Conservation (phyloP, 2,888 invertebrate genomes). For the Sepiola atlantica region DNA sequence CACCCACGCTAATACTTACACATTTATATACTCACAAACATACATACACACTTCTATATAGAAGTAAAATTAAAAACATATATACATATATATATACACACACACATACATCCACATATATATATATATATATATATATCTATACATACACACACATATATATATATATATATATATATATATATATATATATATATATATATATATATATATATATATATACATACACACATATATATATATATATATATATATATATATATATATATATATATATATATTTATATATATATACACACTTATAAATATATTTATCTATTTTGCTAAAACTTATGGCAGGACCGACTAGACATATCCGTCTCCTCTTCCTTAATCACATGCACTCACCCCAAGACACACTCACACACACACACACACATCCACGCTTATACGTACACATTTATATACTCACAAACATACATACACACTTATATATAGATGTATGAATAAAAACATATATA, state of each 20-base stretch:
- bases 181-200: conserved; percentile 3
- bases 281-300: not conserved
- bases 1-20: not conserved
- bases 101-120: not conserved
- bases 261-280: conserved; percentile 2
- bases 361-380: no score
- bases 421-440: no score
- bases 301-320: not conserved
- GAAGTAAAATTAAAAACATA: no score
- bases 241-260: not conserved
- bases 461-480: no score
- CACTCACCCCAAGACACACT: no score
- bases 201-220: not conserved
- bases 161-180: not conserved
- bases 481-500: no score
- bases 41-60: no score
- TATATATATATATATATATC: not conserved
- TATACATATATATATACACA: not conserved
- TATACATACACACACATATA: not conserved
- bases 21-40: not conserved
- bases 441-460: no score
- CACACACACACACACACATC: no score
- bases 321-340: no score
- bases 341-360: no score
- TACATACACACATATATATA: not conserved